Conservation (phyloP, 2,888 invertebrate species). For the Drosophila macrospina region DNA sequence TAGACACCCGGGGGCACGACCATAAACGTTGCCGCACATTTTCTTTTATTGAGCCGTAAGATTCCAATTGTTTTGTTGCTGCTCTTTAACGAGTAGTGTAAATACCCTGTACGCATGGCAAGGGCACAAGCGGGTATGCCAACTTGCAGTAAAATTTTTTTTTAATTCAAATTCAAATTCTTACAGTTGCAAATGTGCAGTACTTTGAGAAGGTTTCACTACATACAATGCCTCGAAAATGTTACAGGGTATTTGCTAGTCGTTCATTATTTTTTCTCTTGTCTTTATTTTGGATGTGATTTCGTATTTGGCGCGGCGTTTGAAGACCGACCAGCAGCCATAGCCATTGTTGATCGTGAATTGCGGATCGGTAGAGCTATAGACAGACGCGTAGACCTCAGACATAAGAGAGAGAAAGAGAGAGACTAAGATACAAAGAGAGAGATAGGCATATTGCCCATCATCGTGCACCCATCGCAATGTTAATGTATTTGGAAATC, state of each 20-base stretch:
- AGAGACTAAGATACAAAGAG: constrained; percentile 10
- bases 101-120: constrained; percentile 20
- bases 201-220: not conserved
- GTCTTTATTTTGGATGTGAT: constrained; percentile 70
- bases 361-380: constrained; percentile 40
- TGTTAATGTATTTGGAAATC: constrained; percentile 82
- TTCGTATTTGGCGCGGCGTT: constrained; percentile 76
- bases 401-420: not conserved
- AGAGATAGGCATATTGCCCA: not conserved
- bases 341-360: constrained; percentile 51
- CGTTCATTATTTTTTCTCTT: constrained; percentile 6
- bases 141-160: too few relatives aligned
- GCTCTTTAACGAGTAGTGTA: constrained; percentile 29
- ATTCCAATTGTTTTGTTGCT: constrained; percentile 60
- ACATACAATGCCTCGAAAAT: too few relatives aligned
- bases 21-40: constrained; percentile 74
- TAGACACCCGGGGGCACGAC: constrained; percentile 49
- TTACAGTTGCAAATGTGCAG: too few relatives aligned
- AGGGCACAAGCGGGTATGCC: not conserved
- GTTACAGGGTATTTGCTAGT: constrained; percentile 2
- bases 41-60: constrained; percentile 82
- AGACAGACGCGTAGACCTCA: constrained; percentile 9
- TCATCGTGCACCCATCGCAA: constrained; percentile 77
- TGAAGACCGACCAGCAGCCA: constrained; percentile 54
- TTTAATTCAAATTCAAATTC: too few relatives aligned